Evolutionary conservation across 2,113 vertebrate species (phyloP).

Genomic region (Zosterops hypoxanthus): DNA sequence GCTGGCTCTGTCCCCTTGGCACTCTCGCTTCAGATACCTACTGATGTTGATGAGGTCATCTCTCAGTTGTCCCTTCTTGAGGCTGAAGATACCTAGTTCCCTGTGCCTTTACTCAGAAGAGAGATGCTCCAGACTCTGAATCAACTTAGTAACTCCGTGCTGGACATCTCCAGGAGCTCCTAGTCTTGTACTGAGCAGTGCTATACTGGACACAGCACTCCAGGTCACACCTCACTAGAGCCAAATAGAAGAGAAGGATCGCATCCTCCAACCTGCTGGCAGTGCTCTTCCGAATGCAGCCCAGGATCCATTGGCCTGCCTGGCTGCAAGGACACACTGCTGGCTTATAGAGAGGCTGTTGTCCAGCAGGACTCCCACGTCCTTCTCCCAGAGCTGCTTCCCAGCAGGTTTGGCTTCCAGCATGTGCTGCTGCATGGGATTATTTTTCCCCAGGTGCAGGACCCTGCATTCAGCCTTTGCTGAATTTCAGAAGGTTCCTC

Average conservation of each 20-base stretch:
- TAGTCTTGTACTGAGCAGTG: not conserved
- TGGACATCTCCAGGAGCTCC: not conserved
- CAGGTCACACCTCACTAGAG: not conserved
- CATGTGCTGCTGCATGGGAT: fast-evolving
- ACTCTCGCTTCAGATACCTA: not conserved
- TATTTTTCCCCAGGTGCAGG: fast-evolving
- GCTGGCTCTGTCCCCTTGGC: not conserved
- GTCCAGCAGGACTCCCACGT: fast-evolving
- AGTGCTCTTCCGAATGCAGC: fast-evolving
- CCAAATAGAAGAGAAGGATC: not conserved
- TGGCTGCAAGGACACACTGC: not conserved
- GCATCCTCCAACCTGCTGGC: not conserved
- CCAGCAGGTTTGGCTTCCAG: not conserved
- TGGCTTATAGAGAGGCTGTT: not conserved
- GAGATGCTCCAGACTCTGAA: not conserved
- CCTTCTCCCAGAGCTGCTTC: not conserved
- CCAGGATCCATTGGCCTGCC: not conserved
- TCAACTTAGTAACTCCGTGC: not conserved
- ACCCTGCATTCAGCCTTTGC: not conserved
- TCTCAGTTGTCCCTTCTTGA: fast-evolving
- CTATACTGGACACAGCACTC: not conserved
- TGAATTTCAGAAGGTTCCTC: not conserved
- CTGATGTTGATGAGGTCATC: not conserved
- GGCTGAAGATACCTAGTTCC: not conserved
- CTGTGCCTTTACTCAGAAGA: not conserved